Conservation (phyloP, 2,113 vertebrate species). For the Takifugu flavidus region DNA sequence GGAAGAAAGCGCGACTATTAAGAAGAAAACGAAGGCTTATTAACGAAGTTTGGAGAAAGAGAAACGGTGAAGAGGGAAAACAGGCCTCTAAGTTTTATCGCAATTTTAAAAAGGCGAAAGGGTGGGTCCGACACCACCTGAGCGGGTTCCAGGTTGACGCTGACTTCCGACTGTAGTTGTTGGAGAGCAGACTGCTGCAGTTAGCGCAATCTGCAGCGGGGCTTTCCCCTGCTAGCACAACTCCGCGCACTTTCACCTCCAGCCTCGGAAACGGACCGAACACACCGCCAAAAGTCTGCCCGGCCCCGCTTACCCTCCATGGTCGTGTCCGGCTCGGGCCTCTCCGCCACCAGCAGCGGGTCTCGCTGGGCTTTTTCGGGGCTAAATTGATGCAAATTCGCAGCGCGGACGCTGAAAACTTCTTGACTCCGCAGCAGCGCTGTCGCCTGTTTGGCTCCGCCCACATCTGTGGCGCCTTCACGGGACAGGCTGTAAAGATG, state of each 20-base stretch:
- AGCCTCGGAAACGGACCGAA: not conserved
- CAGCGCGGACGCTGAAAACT: slow-evolving; percentile 20
- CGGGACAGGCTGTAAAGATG: slow-evolving; percentile 11
- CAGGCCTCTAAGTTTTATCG: too few species aligned
- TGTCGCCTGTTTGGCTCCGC: slow-evolving; percentile 44
- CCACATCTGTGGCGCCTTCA: not conserved
- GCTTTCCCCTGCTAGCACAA: slow-evolving; percentile 63
- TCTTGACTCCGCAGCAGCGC: slow-evolving; percentile 43
- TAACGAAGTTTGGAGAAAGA: too few species aligned
- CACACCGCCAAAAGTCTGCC: not conserved
- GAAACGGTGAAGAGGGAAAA: too few species aligned
- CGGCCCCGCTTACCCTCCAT: slow-evolving; percentile 65
- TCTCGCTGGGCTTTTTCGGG: not conserved
- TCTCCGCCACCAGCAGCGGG: not conserved
- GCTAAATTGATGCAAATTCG: not conserved
- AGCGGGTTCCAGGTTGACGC: not conserved
- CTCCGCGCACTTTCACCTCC: slow-evolving; percentile 42
- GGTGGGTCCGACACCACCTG: too few species aligned
- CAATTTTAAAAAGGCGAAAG: too few species aligned
- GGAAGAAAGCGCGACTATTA: not conserved
- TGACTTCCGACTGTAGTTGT: not conserved
- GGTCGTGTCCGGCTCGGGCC: slow-evolving; percentile 22
- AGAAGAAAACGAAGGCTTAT: too few species aligned
- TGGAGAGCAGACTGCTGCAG: slow-evolving; percentile 29
- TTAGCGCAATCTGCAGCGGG: slow-evolving; percentile 45